These are phyloP conservation scores for Atrichornis clamosus DNA, from an alignment of 2,113 vertebrate genomes.

Conservation along the genomic window DNA sequence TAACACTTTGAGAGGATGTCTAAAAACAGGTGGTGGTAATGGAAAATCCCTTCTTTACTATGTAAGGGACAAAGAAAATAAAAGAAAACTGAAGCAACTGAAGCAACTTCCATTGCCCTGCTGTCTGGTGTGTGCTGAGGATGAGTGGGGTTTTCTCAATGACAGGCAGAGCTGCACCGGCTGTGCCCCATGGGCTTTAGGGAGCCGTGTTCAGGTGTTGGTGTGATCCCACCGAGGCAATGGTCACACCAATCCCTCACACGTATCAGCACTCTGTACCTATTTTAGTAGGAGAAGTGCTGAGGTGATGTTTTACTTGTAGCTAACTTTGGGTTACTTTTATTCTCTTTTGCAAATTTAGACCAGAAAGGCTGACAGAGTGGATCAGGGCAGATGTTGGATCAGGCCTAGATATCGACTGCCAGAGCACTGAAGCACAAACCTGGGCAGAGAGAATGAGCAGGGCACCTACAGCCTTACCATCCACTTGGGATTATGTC, in stretches of 20 bases:
- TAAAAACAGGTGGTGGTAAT: not conserved
- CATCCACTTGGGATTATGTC: not conserved
- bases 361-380: not conserved
- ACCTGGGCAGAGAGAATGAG: not conserved
- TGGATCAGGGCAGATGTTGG: not conserved
- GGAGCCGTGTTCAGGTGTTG: not conserved
- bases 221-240: not conserved
- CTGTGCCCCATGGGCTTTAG: accelerated
- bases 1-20: not conserved
- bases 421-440: not conserved
- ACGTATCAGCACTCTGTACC: accelerated
- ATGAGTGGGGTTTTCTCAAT: not conserved
- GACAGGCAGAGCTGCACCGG: accelerated
- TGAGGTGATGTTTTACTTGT: not conserved
- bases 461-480: not conserved
- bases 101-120: not conserved
- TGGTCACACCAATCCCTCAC: too few species aligned
- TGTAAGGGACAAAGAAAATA: not conserved
- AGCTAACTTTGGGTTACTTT: not conserved
- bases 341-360: not conserved
- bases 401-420: not conserved
- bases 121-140: not conserved
- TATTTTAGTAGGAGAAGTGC: not conserved
- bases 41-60: not conserved
- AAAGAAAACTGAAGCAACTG: not conserved